Conservation (phyloP, 2,888 invertebrate species). For the Idaea aversata region DNA sequence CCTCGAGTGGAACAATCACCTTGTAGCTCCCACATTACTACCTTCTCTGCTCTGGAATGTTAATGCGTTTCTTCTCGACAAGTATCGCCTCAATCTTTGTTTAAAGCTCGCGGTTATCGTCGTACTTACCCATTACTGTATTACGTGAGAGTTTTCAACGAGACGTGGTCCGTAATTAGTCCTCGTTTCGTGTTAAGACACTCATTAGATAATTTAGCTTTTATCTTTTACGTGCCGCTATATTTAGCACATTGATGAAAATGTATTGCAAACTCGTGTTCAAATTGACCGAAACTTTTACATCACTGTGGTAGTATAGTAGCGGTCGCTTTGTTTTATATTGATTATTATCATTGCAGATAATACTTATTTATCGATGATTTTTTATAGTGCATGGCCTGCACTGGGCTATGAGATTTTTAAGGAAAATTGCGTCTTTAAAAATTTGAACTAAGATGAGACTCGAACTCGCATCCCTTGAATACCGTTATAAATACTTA, state of each 20-base stretch:
- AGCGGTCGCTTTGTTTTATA: background rate
- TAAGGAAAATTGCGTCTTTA: too few relatives aligned
- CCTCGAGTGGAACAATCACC: conserved; percentile 55
- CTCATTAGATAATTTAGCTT: conserved; percentile 16
- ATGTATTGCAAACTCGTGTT: background rate
- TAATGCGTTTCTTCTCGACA: conserved; percentile 52
- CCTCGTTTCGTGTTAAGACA: conserved; percentile 21
- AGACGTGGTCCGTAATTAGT: conserved; percentile 29
- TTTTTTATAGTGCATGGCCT: too few relatives aligned
- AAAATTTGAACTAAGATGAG: too few relatives aligned
- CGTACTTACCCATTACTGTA: conserved; percentile 56
- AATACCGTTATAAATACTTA: too few relatives aligned
- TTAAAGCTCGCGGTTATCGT: conserved; percentile 51
- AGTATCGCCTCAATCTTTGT: conserved; percentile 52
- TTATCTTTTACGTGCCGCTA: conserved; percentile 10
- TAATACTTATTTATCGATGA: too few relatives aligned
- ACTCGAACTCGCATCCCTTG: too few relatives aligned
- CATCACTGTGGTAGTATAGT: background rate
- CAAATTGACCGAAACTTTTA: background rate
- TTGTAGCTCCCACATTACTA: conserved; percentile 62
- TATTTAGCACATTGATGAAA: background rate
- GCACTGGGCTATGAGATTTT: too few relatives aligned
- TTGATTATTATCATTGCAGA: too few relatives aligned
- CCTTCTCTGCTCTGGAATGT: conserved; percentile 53
- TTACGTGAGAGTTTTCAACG: conserved; percentile 48